Evolutionary conservation across 2,888 invertebrate species (phyloP).

Genomic region (Hoplodrina blanda): DNA sequence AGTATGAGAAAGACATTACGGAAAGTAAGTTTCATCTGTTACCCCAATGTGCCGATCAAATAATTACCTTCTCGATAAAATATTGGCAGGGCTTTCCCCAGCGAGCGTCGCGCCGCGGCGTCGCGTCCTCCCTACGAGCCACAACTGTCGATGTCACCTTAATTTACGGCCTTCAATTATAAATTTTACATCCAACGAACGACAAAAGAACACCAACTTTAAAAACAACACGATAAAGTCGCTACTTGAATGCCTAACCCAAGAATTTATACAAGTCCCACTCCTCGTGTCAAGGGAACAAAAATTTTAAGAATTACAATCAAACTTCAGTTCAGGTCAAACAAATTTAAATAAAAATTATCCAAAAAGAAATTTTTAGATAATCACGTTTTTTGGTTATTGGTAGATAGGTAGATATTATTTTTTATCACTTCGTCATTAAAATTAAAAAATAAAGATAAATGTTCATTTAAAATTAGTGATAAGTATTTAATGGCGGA

Average conservation of each 20-base stretch:
- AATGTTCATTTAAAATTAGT: conserved; percentile 71
- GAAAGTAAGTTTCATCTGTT: conserved; percentile 75
- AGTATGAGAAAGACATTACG: conserved; percentile 76
- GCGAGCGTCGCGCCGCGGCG: conserved; percentile 62
- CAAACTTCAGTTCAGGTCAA: conserved; percentile 54
- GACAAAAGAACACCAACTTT: conserved; percentile 60
- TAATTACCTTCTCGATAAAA: conserved; percentile 89
- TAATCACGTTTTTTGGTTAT: conserved; percentile 28
- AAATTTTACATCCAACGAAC: conserved; percentile 83
- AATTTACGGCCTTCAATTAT: conserved; percentile 91
- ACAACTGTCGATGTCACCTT: conserved; percentile 91
- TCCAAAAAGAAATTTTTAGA: conserved; percentile 36
- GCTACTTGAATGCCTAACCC: conserved; percentile 17
- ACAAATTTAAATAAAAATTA: conserved; percentile 39
- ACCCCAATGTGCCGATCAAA: conserved; percentile 82
- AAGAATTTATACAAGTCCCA: conserved; percentile 39
- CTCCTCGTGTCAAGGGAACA: conserved; percentile 57
- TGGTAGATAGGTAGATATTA: conserved; percentile 34
- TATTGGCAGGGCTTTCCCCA: conserved; percentile 83
- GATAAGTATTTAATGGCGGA: conserved; percentile 80
- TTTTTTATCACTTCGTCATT: conserved; percentile 67
- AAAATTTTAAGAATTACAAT: conserved; percentile 63
- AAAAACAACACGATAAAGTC: conserved; percentile 34
- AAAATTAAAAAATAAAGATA: conserved; percentile 73
- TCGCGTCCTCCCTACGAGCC: conserved; percentile 77